phyloP scores from a whole-genome alignment of 2,888 invertebrate species.

The Chloroclystis v-ata region DNA sequence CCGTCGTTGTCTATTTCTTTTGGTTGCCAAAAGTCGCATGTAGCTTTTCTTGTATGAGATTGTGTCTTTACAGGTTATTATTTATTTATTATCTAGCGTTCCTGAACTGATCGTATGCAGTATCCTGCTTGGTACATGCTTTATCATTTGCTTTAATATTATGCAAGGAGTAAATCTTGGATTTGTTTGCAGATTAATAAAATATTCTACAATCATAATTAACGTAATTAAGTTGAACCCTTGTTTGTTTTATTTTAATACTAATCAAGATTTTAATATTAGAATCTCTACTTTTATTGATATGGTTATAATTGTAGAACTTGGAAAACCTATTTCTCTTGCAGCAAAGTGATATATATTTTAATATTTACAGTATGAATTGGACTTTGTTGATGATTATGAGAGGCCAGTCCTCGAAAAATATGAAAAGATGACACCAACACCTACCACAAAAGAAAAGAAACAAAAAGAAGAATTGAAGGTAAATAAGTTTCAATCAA shows the following conservation, averaged over 20 bases:
- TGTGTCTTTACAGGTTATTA: conserved; percentile 28
- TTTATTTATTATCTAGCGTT: not conserved
- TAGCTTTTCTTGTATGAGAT: conserved; percentile 39
- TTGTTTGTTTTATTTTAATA: no score
- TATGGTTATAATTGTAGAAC: not conserved
- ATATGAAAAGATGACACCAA: conserved; percentile 80
- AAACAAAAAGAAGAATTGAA: conserved; percentile 64
- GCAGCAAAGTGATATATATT: not conserved
- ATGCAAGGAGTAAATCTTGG: not conserved
- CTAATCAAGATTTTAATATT: no score
- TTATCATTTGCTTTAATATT: not conserved
- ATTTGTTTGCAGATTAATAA: not conserved
- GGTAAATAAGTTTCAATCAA: conserved; percentile 37
- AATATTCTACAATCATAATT: not conserved
- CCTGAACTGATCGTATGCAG: not conserved
- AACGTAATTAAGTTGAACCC: no score
- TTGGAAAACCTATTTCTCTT: not conserved
- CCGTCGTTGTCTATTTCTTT: conserved; percentile 33
- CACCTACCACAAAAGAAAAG: conserved; percentile 64
- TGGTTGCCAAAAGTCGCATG: conserved; percentile 59
- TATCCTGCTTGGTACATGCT: conserved; percentile 5
- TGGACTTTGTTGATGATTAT: conserved; percentile 82
- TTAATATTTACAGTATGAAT: conserved; percentile 52
- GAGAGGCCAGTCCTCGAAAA: conserved; percentile 85
- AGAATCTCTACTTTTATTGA: no score